Conservation (phyloP, 37 sponge, comb jelly and placozoan genomes). For the Dysidea cf. avara region DNA sequence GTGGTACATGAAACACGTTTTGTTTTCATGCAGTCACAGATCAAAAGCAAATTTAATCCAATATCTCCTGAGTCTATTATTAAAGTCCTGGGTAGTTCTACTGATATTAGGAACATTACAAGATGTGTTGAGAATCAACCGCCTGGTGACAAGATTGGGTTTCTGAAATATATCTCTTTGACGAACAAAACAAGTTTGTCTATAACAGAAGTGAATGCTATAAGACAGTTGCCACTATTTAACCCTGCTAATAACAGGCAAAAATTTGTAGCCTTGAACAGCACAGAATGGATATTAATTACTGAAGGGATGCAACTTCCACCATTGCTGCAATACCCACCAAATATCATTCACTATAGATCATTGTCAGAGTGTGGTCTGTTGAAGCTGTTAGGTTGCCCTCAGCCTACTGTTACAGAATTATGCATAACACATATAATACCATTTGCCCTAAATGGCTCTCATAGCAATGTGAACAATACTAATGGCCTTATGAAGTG, state of each 20-base stretch:
- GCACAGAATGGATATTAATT: conserved; percentile 7
- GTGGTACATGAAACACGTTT: conserved; percentile 5
- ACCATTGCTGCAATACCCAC: conserved; percentile 16
- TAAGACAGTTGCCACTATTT: conserved; percentile 31
- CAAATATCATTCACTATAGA: conserved; percentile 10
- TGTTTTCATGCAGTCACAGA: conserved; percentile 6
- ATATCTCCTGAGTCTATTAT: no score
- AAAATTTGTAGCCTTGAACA: conserved; percentile 5
- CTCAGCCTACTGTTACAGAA: conserved; percentile 5
- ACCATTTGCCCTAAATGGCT: conserved; percentile 6
- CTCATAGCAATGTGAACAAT: neutral
- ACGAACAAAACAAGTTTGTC: no score
- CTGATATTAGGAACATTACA: no score
- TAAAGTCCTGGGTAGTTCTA: no score
- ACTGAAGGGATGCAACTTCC: conserved; percentile 1
- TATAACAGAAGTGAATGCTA: no score
- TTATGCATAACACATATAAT: conserved; percentile 20
- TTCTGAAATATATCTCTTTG: no score
- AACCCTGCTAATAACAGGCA: no score
- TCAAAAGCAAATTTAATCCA: neutral
- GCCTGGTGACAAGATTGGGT: no score
- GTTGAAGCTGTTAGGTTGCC: conserved; percentile 6
- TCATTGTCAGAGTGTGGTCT: neutral
- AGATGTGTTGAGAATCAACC: no score
- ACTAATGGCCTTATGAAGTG: conserved; percentile 36